Conservation (phyloP, 2,797 vertebrate genomes). For the Caiman crocodilus region DNA sequence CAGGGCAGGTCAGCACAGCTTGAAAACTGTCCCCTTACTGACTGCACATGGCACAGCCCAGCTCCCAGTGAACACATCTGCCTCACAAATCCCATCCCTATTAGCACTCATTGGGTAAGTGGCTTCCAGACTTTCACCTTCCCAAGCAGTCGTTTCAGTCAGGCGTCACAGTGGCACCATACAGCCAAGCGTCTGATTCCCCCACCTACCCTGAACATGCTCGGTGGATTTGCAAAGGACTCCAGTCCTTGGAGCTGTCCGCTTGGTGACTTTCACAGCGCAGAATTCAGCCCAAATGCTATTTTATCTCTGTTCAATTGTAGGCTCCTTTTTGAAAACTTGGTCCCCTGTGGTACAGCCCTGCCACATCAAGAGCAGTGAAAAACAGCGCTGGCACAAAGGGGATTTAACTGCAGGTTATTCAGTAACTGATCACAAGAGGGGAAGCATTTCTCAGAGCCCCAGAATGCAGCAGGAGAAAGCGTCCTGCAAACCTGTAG, state of each 20-base stretch:
- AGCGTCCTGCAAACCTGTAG: neutral
- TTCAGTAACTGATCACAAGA: neutral
- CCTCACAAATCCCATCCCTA: constrained; percentile 33
- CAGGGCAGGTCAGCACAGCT: constrained; percentile 7
- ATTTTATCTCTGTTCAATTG: neutral
- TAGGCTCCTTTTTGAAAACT: neutral
- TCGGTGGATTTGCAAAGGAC: neutral
- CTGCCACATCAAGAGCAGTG: accelerated
- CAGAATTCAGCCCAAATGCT: neutral
- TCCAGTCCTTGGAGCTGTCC: neutral
- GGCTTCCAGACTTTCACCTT: constrained; percentile 46
- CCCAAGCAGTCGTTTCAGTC: constrained; percentile 50
- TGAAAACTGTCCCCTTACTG: constrained; percentile 23
- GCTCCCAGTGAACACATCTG: constrained; percentile 39
- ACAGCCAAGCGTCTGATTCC: neutral
- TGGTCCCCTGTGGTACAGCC: neutral
- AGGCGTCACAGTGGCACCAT: neutral
- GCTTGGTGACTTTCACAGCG: neutral
- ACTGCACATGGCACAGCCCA: constrained; percentile 42
- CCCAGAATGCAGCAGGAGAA: neutral
- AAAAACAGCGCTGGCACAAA: neutral
- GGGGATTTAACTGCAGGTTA: neutral
- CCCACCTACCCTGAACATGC: neutral
- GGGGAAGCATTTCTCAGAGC: neutral
- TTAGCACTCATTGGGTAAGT: constrained; percentile 39